A percentile compares a stretch with the other conserved stretches of the same genome.
phyloP scores from a whole-genome alignment of 2,113 vertebrate genomes.

The Symphodus melops region DNA sequence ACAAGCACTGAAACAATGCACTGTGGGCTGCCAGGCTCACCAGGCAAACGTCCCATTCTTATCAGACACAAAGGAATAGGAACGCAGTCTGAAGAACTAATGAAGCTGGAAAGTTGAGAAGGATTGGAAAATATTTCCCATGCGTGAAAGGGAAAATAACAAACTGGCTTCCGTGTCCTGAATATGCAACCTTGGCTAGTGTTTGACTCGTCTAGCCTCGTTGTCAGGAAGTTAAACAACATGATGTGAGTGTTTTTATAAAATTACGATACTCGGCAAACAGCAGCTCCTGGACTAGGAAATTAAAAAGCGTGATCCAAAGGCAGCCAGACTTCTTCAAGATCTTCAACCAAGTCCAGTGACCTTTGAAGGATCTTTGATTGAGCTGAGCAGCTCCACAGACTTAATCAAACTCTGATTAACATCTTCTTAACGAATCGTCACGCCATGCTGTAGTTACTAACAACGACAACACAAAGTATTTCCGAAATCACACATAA shows the following conservation, averaged over 20 bases:
- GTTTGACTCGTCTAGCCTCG: constrained; percentile 7
- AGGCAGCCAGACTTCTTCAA: too few species aligned
- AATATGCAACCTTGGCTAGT: constrained; percentile 20
- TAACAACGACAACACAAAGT: constrained; percentile 2
- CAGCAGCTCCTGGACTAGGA: background rate
- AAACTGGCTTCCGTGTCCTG: constrained; percentile 17
- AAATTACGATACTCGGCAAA: background rate
- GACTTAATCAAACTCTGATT: background rate
- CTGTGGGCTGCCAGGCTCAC: constrained; percentile 41
- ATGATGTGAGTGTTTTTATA: background rate
- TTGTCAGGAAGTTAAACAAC: background rate
- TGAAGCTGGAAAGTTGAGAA: constrained; percentile 17
- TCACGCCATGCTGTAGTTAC: background rate
- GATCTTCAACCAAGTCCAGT: too few species aligned
- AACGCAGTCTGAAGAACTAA: constrained; percentile 46
- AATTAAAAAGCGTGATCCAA: background rate
- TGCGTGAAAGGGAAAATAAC: constrained; percentile 33
- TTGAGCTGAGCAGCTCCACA: too few species aligned
- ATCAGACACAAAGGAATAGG: constrained; percentile 59
- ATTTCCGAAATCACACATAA: constrained; percentile 3
- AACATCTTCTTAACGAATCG: too few species aligned
- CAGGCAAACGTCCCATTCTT: constrained; percentile 38
- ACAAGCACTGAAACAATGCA: constrained; percentile 67
- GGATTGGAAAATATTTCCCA: constrained; percentile 45
- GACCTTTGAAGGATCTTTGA: too few species aligned